phyloP scores from a whole-genome alignment of 2,113 vertebrate species.

The Microcebus lehilahytsara region DNA sequence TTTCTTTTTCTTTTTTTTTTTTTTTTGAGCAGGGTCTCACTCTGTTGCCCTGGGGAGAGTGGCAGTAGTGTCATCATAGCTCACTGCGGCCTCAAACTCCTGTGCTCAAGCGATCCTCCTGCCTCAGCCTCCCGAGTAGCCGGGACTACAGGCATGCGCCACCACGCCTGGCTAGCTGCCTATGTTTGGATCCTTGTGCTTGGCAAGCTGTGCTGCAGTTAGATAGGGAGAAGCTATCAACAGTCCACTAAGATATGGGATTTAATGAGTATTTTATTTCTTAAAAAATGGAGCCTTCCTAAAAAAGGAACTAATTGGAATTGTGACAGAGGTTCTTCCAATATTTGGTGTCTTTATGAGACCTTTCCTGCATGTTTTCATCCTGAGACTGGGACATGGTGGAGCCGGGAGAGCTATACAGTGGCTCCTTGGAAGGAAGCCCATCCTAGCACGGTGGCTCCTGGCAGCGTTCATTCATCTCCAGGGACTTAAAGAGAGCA shows the following conservation, averaged over 20 bases:
- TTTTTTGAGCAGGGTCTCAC: too few relatives aligned
- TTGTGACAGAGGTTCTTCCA: background rate
- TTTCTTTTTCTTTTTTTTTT: too few relatives aligned
- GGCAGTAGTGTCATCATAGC: too few relatives aligned
- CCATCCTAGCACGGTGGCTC: accelerated
- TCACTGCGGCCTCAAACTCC: too few relatives aligned
- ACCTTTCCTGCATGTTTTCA: background rate
- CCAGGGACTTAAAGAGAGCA: background rate
- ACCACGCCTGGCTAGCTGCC: too few relatives aligned
- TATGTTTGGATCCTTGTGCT: accelerated
- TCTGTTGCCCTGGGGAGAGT: too few relatives aligned
- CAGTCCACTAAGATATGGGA: accelerated
- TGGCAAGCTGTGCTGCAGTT: accelerated
- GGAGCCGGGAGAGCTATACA: background rate
- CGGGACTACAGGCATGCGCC: too few relatives aligned
- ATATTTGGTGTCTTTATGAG: accelerated
- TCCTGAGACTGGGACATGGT: background rate
- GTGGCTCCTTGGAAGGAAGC: background rate
- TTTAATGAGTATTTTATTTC: background rate
- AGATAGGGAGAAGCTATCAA: accelerated
- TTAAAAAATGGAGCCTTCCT: background rate
- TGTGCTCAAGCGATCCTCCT: too few relatives aligned
- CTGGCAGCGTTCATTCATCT: background rate
- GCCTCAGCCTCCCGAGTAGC: too few relatives aligned
- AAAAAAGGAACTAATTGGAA: background rate